A percentile compares a stretch with the other conserved stretches of the same genome.
Conservation (phyloP, 2,113 vertebrate species). For the Penelope pileata region DNA sequence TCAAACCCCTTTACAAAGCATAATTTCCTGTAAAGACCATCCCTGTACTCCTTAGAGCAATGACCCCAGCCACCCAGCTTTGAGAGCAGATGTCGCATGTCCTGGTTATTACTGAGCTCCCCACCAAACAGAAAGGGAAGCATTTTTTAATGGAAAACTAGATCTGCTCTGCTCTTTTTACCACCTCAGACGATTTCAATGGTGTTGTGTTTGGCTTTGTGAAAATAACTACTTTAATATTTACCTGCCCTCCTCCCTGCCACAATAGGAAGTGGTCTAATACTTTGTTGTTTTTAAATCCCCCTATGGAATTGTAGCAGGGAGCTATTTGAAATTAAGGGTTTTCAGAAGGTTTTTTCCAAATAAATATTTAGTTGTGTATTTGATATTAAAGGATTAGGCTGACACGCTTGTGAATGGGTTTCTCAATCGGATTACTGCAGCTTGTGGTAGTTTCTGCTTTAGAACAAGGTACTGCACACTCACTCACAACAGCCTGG, state of each 20-base stretch:
- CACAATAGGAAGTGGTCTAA: constrained; percentile 11
- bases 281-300: constrained; percentile 45
- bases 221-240: constrained; percentile 15
- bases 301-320: constrained; percentile 34
- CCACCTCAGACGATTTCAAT: neutral
- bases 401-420: constrained; percentile 54
- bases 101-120: neutral
- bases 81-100: neutral
- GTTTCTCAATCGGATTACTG: constrained; percentile 63
- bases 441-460: constrained; percentile 41
- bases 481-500: neutral
- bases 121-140: neutral
- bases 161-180: neutral
- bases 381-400: constrained; percentile 69
- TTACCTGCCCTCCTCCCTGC: constrained; percentile 32
- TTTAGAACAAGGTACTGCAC: constrained; percentile 13
- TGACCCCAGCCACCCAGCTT: neutral
- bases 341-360: neutral
- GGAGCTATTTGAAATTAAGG: constrained; percentile 38
- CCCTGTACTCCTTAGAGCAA: neutral
- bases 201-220: neutral
- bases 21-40: neutral
- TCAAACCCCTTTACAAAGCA: neutral
- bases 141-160: neutral
- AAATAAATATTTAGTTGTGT: constrained; percentile 59